Evolutionary conservation across 64 coral and sea anemone species (phyloP).

Genomic region (Trachythela sp.): DNA sequence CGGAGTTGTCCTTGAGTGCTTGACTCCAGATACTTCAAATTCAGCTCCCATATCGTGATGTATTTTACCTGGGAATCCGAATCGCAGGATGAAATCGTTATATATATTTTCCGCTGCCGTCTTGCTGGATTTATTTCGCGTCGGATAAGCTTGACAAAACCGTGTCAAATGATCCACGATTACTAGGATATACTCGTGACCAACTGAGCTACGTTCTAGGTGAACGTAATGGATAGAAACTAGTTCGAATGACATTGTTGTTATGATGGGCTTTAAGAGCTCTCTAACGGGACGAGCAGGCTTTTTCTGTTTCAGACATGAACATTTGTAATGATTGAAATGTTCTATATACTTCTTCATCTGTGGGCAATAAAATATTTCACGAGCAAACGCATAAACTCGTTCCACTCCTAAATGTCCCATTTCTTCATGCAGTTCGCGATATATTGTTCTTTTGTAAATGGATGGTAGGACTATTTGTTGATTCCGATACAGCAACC

Average conservation of each 20-base stretch:
- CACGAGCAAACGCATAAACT: slow-evolving; percentile 20
- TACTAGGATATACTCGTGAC: slow-evolving; percentile 42
- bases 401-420: slow-evolving; percentile 39
- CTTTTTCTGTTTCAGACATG: slow-evolving; percentile 40
- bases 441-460: not conserved
- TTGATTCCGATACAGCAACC: not conserved
- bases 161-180: slow-evolving; percentile 44
- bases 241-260: slow-evolving; percentile 51
- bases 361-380: slow-evolving; percentile 36
- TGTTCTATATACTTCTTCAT: slow-evolving; percentile 47
- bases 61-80: slow-evolving; percentile 34
- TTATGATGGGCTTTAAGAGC: slow-evolving; percentile 22
- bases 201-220: slow-evolving; percentile 45
- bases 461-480: slow-evolving; percentile 33
- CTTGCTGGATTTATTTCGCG: slow-evolving; percentile 24
- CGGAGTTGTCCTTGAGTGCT: not conserved
- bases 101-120: slow-evolving; percentile 10
- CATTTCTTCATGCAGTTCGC: slow-evolving; percentile 49
- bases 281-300: slow-evolving; percentile 11
- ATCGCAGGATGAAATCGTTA: slow-evolving; percentile 19
- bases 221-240: slow-evolving; percentile 51
- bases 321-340: slow-evolving; percentile 1
- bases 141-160: slow-evolving; percentile 48
- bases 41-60: slow-evolving; percentile 41
- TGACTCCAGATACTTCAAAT: slow-evolving; percentile 35